phyloP scores from a whole-genome alignment of 2,888 invertebrate species.

The Flexamia atlantica region DNA sequence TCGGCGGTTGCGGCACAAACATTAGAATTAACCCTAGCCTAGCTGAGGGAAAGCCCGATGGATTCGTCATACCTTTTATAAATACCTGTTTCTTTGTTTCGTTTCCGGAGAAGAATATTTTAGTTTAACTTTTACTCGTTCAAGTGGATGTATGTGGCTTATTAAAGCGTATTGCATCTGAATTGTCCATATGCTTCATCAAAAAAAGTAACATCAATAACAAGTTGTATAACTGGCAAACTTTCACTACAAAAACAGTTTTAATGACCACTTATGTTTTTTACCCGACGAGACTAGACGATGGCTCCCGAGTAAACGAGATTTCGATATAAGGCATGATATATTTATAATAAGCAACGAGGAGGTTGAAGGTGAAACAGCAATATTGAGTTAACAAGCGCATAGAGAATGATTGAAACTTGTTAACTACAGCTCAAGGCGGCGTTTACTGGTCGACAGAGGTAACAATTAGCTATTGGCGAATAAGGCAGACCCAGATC shows the following conservation, averaged over 20 bases:
- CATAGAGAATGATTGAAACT: constrained; percentile 7
- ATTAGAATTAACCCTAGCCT: background rate
- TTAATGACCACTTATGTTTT: too few species aligned
- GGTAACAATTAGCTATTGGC: constrained; percentile 20
- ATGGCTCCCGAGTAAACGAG: background rate
- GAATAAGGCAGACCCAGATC: constrained; percentile 1
- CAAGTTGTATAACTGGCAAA: too few species aligned
- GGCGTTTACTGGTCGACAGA: background rate
- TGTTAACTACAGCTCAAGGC: background rate
- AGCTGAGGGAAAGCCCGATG: constrained; percentile 13
- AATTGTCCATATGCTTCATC: too few species aligned
- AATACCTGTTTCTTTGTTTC: too few species aligned
- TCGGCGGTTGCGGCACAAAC: constrained; percentile 42
- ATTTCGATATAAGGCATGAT: constrained; percentile 5
- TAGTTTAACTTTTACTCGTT: too few species aligned
- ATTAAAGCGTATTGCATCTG: too few species aligned
- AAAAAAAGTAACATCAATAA: too few species aligned
- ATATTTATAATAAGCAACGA: constrained; percentile 9
- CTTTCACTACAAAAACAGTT: too few species aligned
- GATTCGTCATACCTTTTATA: background rate
- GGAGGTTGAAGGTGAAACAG: constrained; percentile 15
- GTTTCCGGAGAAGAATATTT: too few species aligned
- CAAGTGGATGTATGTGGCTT: too few species aligned
- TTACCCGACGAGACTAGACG: background rate
- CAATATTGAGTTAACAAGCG: constrained; percentile 31